Conservation (phyloP, 2,797 vertebrate species). For the Glossophaga mutica region DNA sequence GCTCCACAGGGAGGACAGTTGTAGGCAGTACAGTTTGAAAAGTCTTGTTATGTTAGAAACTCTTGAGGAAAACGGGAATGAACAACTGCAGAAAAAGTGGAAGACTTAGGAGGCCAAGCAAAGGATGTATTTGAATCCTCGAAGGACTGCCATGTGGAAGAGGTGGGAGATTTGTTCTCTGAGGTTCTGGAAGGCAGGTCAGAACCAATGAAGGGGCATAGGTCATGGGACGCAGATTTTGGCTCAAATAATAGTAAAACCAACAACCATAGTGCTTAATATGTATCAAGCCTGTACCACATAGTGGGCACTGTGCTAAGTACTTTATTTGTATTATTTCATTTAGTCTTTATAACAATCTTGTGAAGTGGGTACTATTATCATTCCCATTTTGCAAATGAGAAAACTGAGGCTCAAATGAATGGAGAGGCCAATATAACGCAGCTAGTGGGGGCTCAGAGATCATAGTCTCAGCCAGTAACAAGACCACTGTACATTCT, state of each 20-base stretch:
- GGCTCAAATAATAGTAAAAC: background rate
- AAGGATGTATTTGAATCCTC: background rate
- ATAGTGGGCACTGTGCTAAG: background rate
- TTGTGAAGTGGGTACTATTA: background rate
- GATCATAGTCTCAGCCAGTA: background rate
- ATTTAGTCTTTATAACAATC: background rate
- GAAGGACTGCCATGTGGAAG: background rate
- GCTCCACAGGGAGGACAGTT: background rate
- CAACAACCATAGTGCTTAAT: background rate
- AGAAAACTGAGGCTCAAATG: background rate
- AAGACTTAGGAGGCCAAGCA: background rate
- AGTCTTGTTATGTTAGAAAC: background rate
- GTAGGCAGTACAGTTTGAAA: background rate
- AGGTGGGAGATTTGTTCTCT: background rate
- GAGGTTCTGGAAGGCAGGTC: background rate
- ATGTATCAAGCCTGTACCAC: background rate
- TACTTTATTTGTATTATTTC: background rate
- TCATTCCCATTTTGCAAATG: background rate
- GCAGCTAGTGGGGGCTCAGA: background rate
- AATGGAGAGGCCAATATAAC: background rate
- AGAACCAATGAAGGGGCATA: background rate
- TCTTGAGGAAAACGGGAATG: background rate
- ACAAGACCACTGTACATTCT: background rate
- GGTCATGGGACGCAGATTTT: background rate
- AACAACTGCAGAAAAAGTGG: slow-evolving; percentile 13